Conservation (phyloP, 2,113 vertebrate species). For the Halichoeres trimaculatus region DNA sequence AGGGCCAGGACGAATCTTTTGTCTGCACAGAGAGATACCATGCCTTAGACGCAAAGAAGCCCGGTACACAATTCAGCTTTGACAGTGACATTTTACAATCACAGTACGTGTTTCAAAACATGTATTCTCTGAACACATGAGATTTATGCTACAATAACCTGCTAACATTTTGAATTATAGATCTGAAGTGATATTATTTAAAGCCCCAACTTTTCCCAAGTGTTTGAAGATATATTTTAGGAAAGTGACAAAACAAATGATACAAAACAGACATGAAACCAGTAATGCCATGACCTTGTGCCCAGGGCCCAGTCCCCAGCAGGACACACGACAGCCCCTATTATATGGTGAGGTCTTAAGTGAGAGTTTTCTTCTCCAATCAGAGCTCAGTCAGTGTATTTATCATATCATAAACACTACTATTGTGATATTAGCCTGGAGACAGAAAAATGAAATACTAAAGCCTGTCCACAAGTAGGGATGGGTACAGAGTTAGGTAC, state of each 20-base stretch:
- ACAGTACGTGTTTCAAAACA: conserved; percentile 12
- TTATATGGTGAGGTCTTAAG: neutral
- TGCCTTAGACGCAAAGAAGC: conserved; percentile 18
- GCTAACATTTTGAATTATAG: conserved; percentile 11
- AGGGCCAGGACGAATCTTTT: conserved; percentile 38
- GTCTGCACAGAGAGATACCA: conserved; percentile 39
- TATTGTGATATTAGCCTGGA: neutral
- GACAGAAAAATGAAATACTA: neutral
- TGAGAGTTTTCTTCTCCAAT: neutral
- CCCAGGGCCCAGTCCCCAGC: neutral
- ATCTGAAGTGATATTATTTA: neutral
- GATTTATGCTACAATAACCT: conserved; percentile 2
- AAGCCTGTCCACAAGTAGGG: too few relatives aligned
- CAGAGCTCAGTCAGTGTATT: too few relatives aligned
- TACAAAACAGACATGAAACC: too few relatives aligned
- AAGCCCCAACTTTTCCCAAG: neutral
- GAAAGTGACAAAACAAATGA: neutral
- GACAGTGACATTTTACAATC: conserved; percentile 54
- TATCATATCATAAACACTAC: too few relatives aligned
- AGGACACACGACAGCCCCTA: neutral
- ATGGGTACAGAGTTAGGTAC: too few relatives aligned
- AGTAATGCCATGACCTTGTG: neutral
- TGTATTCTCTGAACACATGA: conserved; percentile 6
- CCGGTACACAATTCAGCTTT: conserved; percentile 36
- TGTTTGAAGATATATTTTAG: too few relatives aligned